phyloP scores from a whole-genome alignment of 2,888 invertebrate species.

The Galerucella calmariensis region DNA sequence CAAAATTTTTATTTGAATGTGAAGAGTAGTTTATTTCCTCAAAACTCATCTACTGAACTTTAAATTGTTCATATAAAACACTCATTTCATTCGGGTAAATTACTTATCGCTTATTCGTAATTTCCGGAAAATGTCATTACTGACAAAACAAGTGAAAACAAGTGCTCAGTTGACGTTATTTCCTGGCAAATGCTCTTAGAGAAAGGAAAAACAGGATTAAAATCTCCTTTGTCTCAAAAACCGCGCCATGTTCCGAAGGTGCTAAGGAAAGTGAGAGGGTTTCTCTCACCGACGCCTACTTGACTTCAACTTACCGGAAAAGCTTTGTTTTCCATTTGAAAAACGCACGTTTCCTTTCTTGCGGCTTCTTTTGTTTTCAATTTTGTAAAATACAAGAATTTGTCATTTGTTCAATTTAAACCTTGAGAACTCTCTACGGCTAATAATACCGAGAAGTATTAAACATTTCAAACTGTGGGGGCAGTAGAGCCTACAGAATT shows the following conservation, averaged over 20 bases:
- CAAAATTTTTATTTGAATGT: no score
- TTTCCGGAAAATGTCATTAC: conserved; percentile 21
- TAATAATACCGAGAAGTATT: background rate
- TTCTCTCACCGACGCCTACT: conserved; percentile 31
- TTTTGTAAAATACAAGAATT: conserved; percentile 6
- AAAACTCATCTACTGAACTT: background rate
- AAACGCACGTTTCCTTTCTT: conserved; percentile 36
- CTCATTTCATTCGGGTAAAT: background rate
- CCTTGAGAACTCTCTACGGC: background rate
- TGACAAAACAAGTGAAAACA: conserved; percentile 21
- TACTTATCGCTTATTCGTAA: background rate
- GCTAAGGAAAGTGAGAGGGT: conserved; percentile 45
- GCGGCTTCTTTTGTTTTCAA: conserved; percentile 26
- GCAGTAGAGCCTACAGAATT: background rate
- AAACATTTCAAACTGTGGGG: background rate
- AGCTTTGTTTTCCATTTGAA: conserved; percentile 34
- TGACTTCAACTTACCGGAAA: conserved; percentile 36
- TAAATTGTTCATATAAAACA: background rate
- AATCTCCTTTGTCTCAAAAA: conserved; percentile 44
- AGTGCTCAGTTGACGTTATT: conserved; percentile 25
- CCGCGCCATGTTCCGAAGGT: conserved; percentile 46
- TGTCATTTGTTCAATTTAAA: conserved; percentile 12
- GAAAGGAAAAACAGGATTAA: conserved; percentile 47
- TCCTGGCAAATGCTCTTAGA: conserved; percentile 27
- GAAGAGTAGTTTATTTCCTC: background rate